Evolutionary conservation across 2,888 invertebrate genomes (phyloP), one percentile per base, ranked within the genome.

Genomic region (Pinctada fucata): DNA sequence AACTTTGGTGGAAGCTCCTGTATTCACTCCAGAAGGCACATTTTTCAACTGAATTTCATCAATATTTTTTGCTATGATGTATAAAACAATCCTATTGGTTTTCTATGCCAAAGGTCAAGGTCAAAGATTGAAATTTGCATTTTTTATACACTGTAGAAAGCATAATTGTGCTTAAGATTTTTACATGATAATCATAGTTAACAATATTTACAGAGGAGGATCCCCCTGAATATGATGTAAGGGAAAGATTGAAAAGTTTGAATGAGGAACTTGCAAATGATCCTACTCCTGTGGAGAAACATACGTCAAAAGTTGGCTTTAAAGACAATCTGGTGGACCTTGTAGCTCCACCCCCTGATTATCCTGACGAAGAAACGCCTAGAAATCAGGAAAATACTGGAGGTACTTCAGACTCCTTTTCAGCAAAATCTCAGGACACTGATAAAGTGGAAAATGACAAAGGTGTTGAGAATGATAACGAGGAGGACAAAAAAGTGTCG

Each of bases 171-270:
- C 31, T 31, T 31, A 31, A 31, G 31, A 31, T 31, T 31, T 31
- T 31, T 31, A 31, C 31, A 31, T 31, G 31, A 31, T 31, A 31
- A 31, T 31, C 31, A 31, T 31, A 31, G 31, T 31, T 31, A 31
- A 31, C 31, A 31, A 31, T 31, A 31, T 51, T 79, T 75, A 10
- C 67, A 79, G 79, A 79, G 63, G 88, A 89, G 58, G 88, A 89
- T 47, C 90, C 91, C 0, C 91, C 91, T 51, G 90, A 90, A 72
- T 91, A 91, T 82, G 88, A 91, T 82, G 90, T 92, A 3, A 88
- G 88, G 65, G 91, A 89, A 63, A 80, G 91, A 58, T 82, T 92
- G n/a, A 87, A 88, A 75, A 86, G 87, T 69, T 84, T 91, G 47
- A 92, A 92, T 80, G 88, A 88, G 48, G 90, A 92, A 77, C 84